phyloP scores from a whole-genome alignment of 2,888 invertebrate genomes.

The Hyposoter dolosus region DNA sequence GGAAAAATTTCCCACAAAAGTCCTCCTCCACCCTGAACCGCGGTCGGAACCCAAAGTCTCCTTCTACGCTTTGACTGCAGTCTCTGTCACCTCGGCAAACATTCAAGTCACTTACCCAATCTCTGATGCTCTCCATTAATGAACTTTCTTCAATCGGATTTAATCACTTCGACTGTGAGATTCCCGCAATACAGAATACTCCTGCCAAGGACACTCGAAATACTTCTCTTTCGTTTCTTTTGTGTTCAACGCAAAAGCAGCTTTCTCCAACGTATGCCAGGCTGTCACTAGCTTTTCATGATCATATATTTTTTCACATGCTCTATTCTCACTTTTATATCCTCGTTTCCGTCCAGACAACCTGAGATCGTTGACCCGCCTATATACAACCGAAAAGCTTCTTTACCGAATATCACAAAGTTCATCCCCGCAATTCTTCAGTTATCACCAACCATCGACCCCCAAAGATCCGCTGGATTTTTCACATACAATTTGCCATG shows the following conservation, averaged over 20 bases:
- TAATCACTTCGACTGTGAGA: not conserved
- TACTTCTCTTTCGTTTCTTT: not conserved
- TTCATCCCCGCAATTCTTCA: not conserved
- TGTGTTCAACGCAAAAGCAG: not conserved
- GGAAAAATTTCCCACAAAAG: not conserved
- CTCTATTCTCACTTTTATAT: not conserved
- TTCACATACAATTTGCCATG: not conserved
- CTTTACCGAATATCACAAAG: not conserved
- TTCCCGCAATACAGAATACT: not conserved
- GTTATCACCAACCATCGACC: not conserved
- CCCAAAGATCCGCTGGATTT: not conserved
- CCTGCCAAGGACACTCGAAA: not conserved
- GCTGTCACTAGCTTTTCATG: not conserved
- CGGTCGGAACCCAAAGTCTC: not conserved
- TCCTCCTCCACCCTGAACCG: not conserved
- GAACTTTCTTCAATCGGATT: conserved; percentile 9
- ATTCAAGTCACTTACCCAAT: not conserved
- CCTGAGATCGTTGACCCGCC: not conserved
- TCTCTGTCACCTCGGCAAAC: not conserved
- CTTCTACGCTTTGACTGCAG: not conserved
- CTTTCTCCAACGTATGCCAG: not conserved
- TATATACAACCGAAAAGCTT: not conserved
- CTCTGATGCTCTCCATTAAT: conserved; percentile 1
- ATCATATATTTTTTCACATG: not conserved
- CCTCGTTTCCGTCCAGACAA: not conserved